phyloP scores from a whole-genome alignment of 1,140 invertebrate species.

The Leptestheria dahalacensis region DNA sequence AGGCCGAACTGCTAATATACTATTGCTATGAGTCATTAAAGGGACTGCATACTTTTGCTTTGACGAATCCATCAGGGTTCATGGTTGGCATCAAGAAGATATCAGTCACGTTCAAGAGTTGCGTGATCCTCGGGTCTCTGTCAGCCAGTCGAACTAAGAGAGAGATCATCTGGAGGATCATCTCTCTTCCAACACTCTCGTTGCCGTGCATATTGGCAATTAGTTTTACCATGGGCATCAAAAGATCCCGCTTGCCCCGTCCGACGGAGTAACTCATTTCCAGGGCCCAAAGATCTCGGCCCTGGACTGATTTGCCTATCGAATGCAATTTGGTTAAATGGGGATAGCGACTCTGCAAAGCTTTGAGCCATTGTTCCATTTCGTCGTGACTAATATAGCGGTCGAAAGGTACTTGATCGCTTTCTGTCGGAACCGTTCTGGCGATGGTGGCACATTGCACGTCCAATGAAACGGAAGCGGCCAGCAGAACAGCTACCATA shows the following conservation, averaged over 20 bases:
- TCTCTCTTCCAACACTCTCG: slow-evolving; percentile 75
- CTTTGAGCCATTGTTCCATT: slow-evolving; percentile 22
- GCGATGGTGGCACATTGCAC: too few species aligned
- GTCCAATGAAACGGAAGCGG: too few species aligned
- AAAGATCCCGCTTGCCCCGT: slow-evolving; percentile 31
- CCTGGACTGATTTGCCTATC: slow-evolving; percentile 63
- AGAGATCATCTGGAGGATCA: slow-evolving; percentile 68
- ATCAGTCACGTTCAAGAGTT: slow-evolving; percentile 63
- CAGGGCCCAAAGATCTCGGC: slow-evolving; percentile 56
- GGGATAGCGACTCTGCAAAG: slow-evolving; percentile 34
- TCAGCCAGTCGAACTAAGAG: slow-evolving; percentile 48
- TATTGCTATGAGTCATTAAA: too few species aligned
- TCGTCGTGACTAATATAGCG: slow-evolving; percentile 22
- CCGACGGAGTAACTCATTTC: slow-evolving; percentile 59
- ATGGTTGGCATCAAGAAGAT: slow-evolving; percentile 81
- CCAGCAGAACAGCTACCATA: too few species aligned
- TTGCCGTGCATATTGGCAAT: slow-evolving; percentile 94
- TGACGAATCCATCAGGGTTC: slow-evolving; percentile 82
- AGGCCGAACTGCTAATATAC: too few species aligned
- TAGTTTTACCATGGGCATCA: slow-evolving; percentile 84
- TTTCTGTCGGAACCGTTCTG: not conserved
- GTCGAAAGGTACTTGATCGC: slow-evolving; percentile 16
- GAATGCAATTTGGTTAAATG: slow-evolving; percentile 51
- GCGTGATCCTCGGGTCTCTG: slow-evolving; percentile 37
- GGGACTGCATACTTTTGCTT: slow-evolving; percentile 56